Evolutionary conservation across 2,888 invertebrate species (phyloP).

Genomic region (Pasiphila rectangulata): DNA sequence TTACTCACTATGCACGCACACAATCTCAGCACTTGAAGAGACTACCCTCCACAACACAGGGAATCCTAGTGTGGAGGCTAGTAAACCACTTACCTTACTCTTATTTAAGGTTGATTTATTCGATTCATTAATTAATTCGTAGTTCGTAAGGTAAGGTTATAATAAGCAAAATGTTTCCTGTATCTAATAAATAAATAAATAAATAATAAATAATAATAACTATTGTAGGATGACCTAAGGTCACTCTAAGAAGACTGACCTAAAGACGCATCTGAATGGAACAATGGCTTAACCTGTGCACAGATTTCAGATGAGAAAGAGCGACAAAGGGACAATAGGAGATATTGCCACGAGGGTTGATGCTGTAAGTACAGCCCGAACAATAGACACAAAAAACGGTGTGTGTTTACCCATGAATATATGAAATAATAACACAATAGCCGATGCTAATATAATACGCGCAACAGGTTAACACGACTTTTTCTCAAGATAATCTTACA

Average conservation of each 20-base stretch:
- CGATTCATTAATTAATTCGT: no score
- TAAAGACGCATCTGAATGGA: conserved; percentile 16
- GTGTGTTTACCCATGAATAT: conserved; percentile 81
- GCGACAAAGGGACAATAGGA: conserved; percentile 63
- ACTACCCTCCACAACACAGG: no score
- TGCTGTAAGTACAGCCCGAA: conserved; percentile 73
- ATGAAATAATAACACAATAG: conserved; percentile 66
- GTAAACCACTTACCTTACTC: no score
- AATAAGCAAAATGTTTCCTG: no score
- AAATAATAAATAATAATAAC: no score
- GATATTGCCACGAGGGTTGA: conserved; percentile 71
- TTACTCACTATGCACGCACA: no score
- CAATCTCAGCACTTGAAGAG: no score
- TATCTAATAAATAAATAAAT: no score
- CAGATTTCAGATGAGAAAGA: conserved; percentile 40
- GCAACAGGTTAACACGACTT: conserved; percentile 74
- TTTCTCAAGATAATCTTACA: conserved; percentile 74
- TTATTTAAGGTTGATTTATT: no score
- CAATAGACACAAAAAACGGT: conserved; percentile 73
- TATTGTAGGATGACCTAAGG: conserved; percentile 72
- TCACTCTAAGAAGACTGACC: conserved; percentile 62
- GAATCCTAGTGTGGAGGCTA: no score
- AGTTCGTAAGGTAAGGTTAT: no score
- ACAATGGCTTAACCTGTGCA: conserved; percentile 20
- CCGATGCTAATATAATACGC: conserved; percentile 64